Conservation (phyloP, 2,888 invertebrate species). For the Campoplex nolae region DNA sequence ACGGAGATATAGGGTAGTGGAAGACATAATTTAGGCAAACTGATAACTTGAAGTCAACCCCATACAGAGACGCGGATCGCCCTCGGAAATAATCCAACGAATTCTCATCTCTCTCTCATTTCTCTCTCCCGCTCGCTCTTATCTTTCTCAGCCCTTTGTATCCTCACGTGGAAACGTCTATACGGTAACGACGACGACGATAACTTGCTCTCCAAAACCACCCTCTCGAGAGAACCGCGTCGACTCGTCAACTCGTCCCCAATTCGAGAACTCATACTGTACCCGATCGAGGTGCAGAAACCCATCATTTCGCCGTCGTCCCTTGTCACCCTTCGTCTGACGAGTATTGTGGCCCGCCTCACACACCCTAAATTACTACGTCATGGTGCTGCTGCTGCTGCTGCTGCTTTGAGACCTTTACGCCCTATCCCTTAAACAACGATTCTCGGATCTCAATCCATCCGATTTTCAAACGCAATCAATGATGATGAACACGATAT, state of each 20-base stretch:
- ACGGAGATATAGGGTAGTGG: conserved; percentile 40
- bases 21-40: conserved; percentile 55
- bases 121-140: conserved; percentile 29
- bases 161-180: conserved; percentile 28
- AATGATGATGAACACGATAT: conserved; percentile 22
- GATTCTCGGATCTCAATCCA: conserved; percentile 28
- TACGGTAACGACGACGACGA: conserved; percentile 42
- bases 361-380: conserved; percentile 73
- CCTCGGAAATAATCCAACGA: conserved; percentile 63
- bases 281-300: conserved; percentile 59
- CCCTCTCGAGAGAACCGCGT: conserved; percentile 39
- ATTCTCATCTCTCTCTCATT: conserved; percentile 59
- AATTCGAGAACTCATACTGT: conserved; percentile 51
- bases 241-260: conserved; percentile 57
- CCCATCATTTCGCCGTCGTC: conserved; percentile 53
- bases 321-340: conserved; percentile 18
- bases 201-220: conserved; percentile 36
- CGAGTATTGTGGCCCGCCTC: conserved; percentile 16
- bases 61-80: conserved; percentile 32
- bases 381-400: conserved; percentile 58
- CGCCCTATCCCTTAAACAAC: conserved; percentile 24
- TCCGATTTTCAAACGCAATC: conserved; percentile 24
- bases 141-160: conserved; percentile 55
- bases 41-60: conserved; percentile 55
- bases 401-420: conserved; percentile 29